Base-by-base conservation (phyloP, 2,888 invertebrate genomes). In the Muschampia plurimacula region DNA sequence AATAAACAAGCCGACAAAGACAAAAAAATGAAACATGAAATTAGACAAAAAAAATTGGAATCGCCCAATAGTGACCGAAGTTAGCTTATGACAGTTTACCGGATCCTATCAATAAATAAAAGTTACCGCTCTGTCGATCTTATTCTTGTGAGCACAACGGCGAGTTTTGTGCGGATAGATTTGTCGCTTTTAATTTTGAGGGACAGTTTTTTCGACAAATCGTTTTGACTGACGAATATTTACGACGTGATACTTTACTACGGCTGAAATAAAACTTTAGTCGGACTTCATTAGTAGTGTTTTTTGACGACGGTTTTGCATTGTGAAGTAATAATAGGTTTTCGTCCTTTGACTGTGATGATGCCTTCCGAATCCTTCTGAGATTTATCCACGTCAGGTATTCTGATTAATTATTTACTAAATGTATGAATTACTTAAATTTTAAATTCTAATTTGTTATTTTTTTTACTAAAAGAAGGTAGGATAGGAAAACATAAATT, bases 161-260 rank as follows among this genome's bases (percentile, higher is more conserved):
- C 74, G 39, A 67, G 64, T 75, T 80, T 85, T 10, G 74, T 6
- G 10, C 55, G 74, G 3, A 32, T 2, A 5, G 59, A 65, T 76
- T 44, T 77, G 76, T 76, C 74, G 70, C 82, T 83, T 83, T 85
- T 67, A 75, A 74, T 84, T 82, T 78, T 74, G 79, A 82, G 79
- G 80, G 86, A 88, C 86, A 83, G 74, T 85, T 88, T 91, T 88
- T 90, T 91, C 78, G 76, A 77, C 78, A 82, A 86, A 85, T 86
- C 90, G 92, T 93, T 93, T 89, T 93, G 93, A 93, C 93, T 92
- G 92, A 87, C 87, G 89, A 87, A 86, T 84, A 93, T 93, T 93
- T 93, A 93, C 91, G 92, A 92, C 87, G 92, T 91, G 92, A 93
- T 92, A 89, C 88, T 84, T 87, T 88, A 85, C 86, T 86, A 84